Evolutionary conservation across 2,888 invertebrate genomes (phyloP), one percentile per base, ranked within the genome.

Genomic region (Pristionchus mayeri): DNA sequence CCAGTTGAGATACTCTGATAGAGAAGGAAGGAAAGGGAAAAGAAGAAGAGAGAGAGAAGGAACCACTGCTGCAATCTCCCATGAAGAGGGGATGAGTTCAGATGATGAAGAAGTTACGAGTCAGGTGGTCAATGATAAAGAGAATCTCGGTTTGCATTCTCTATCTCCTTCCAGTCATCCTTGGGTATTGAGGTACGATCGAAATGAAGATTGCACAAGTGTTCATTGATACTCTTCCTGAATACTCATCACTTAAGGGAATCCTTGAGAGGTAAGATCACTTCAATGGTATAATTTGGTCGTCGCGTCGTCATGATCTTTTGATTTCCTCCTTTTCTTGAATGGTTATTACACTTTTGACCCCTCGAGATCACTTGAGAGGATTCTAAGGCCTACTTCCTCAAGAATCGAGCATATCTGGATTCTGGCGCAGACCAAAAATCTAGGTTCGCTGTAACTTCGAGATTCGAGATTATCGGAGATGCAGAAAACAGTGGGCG

Each of bases 61-160:
- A 0, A 91, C 91, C 85, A 90, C 91, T 50, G 89, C 92, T 7
- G 87, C 87, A 44, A 85, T 88, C 11, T 84, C 83, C 4, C 98
- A 98, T 93, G 95, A 96, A 86, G 98, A 98, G 93, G 98, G 98
- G 0, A 96, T 98, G 95, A 97, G 97, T 76, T 97, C 97, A 90
- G 98, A 98, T 93, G 98, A 98, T 93, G 98, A 98, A 93, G 96
- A 97, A 92, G 96, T 96, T 34, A 97, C 96, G 92, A 95, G 96
- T 88, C 96, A 96, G 87, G 90, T 93, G 50, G 90, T 93, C 50
- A 92, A 93, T 85, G 94, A 94, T 89, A 92, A 91, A 67, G 90
- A 93, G 83, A 93, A 94, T 85, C 93, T 92, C 90, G 94, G 94
- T 94, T 82, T 21, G 86, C 50, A 40, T 7, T n/a, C 13, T 2